Evolutionary conservation across 2,797 vertebrate species (phyloP).

Genomic region (Gallirallus australis): DNA sequence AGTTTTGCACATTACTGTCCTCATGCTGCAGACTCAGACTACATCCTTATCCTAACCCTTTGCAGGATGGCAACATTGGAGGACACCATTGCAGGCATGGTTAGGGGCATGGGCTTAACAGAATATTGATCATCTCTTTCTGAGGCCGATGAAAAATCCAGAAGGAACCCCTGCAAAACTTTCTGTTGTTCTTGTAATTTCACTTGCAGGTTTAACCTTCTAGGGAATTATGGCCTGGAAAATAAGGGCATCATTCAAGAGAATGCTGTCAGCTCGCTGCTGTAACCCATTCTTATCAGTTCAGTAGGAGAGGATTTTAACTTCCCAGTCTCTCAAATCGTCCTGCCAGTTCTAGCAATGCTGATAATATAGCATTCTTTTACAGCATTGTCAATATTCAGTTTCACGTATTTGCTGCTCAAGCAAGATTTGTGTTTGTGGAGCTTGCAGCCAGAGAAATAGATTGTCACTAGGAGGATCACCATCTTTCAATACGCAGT

Average conservation of each 20-base stretch:
- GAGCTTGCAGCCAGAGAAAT: background rate
- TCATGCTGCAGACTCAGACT: background rate
- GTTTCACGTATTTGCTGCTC: background rate
- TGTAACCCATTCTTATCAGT: background rate
- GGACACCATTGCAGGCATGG: background rate
- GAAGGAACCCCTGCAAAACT: background rate
- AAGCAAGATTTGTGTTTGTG: background rate
- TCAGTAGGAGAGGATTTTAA: background rate
- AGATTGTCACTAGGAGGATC: background rate
- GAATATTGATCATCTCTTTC: background rate
- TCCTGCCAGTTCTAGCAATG: background rate
- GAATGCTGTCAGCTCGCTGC: background rate
- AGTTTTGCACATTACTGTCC: background rate
- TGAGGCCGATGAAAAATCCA: background rate
- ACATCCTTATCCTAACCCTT: background rate
- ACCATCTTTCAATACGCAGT: background rate
- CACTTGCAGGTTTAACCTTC: background rate
- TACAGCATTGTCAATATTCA: background rate
- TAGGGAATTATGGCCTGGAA: background rate
- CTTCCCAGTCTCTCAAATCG: background rate
- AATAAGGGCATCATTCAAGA: background rate
- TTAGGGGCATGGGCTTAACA: background rate
- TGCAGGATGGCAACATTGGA: background rate
- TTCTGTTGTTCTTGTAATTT: background rate
- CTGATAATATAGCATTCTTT: background rate